Evolutionary conservation across 1,140 invertebrate genomes (phyloP).

Genomic region (Pachyrhynchus sulphureomaculatus): DNA sequence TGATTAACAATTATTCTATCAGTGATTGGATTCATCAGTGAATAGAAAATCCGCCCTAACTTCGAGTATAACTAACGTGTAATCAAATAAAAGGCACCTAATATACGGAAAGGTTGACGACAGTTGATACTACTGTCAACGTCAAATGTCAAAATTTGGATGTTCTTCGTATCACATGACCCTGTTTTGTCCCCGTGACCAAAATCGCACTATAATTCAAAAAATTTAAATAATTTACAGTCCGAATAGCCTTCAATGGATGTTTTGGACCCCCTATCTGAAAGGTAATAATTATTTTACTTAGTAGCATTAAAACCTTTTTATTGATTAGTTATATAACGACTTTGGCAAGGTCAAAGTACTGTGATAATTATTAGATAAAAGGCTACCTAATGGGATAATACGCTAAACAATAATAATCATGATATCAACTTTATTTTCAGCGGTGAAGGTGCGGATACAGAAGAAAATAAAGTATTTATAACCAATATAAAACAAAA

Average conservation of each 20-base stretch:
- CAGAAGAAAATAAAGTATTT: slow-evolving; percentile 44
- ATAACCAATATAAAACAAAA: slow-evolving; percentile 43
- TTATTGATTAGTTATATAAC: slow-evolving; percentile 44
- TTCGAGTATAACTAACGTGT: no score
- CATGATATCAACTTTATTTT: slow-evolving; percentile 22
- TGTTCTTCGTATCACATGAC: slow-evolving; percentile 50
- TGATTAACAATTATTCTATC: no score
- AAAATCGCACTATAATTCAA: slow-evolving; percentile 53
- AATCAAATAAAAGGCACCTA: no score
- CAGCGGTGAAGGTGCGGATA: slow-evolving; percentile 43
- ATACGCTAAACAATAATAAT: slow-evolving; percentile 32
- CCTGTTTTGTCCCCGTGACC: slow-evolving; percentile 53
- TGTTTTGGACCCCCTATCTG: slow-evolving; percentile 47
- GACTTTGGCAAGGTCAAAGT: slow-evolving; percentile 41
- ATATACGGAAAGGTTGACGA: no score
- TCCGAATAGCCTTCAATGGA: slow-evolving; percentile 41
- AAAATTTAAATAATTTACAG: slow-evolving; percentile 31
- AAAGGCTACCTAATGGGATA: slow-evolving; percentile 23
- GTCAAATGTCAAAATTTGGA: slow-evolving; percentile 7
- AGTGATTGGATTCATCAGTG: no score
- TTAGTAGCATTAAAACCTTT: not conserved
- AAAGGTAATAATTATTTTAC: slow-evolving; percentile 39
- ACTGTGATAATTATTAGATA: slow-evolving; percentile 30
- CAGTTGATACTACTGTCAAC: not conserved
- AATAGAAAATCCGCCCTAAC: no score